Evolutionary conservation across 2,888 invertebrate genomes (phyloP).

Genomic region (Griposia aprilina): DNA sequence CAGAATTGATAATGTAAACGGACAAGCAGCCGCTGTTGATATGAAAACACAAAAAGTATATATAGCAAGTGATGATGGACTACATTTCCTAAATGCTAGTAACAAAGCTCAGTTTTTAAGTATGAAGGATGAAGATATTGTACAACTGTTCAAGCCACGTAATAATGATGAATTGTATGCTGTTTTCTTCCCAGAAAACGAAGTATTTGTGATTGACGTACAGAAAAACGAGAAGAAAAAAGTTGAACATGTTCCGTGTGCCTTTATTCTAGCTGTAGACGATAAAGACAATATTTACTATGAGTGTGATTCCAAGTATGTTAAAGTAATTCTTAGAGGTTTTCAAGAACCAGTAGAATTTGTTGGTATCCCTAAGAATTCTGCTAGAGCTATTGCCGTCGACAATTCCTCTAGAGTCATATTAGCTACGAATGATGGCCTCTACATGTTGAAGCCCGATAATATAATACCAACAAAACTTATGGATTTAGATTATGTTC

Average conservation of each 20-base stretch:
- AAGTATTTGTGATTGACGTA: slow-evolving; percentile 79
- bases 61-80: slow-evolving; percentile 83
- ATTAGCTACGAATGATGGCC: slow-evolving; percentile 84
- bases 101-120: slow-evolving; percentile 79
- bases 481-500: slow-evolving; percentile 84
- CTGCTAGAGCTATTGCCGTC: slow-evolving; percentile 81
- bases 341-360: slow-evolving; percentile 86
- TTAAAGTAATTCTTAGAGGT: slow-evolving; percentile 84
- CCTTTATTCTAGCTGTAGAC: slow-evolving; percentile 85
- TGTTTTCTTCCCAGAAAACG: slow-evolving; percentile 84
- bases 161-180: slow-evolving; percentile 80
- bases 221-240: slow-evolving; percentile 80
- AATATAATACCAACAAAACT: slow-evolving; percentile 84
- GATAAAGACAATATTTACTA: slow-evolving; percentile 82
- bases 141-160: slow-evolving; percentile 82
- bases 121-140: slow-evolving; percentile 85
- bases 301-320: slow-evolving; percentile 87
- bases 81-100: slow-evolving; percentile 79
- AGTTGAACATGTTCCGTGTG: slow-evolving; percentile 82
- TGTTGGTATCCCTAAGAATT: slow-evolving; percentile 83
- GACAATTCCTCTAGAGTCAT: slow-evolving; percentile 77
- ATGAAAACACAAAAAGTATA: slow-evolving; percentile 79
- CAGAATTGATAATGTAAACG: slow-evolving; percentile 82
- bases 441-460: slow-evolving; percentile 81
- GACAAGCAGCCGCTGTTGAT: slow-evolving; percentile 85